A percentile compares a stretch with the other conserved stretches of the same genome.
These are phyloP conservation scores for Brachionus plicatilis DNA, from an alignment of 1,140 invertebrate genomes.

Conservation along the genomic window DNA sequence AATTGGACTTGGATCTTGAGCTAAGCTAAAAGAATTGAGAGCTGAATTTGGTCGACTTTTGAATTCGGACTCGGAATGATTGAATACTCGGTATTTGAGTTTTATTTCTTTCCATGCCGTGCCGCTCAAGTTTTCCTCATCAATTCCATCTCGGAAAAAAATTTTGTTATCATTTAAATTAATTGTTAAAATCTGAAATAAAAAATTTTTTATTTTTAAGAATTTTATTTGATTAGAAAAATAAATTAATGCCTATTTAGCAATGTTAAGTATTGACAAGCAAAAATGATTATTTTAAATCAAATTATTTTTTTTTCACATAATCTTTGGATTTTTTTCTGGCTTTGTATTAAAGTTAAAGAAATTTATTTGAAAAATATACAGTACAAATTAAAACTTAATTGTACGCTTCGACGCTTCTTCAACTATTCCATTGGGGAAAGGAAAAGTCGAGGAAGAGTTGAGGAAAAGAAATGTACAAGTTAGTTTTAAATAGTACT, in stretches of 20 bases:
- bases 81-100: not conserved
- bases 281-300: too few relatives aligned
- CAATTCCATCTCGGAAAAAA: conserved; percentile 10
- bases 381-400: too few relatives aligned
- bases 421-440: too few relatives aligned
- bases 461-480: too few relatives aligned
- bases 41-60: not conserved
- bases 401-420: too few relatives aligned
- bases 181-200: not conserved
- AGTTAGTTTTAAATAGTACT: too few relatives aligned
- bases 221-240: not conserved
- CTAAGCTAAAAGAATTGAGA: not conserved
- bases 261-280: too few relatives aligned
- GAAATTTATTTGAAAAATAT: not conserved
- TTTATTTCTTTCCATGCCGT: not conserved
- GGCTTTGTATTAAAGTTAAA: too few relatives aligned
- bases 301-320: too few relatives aligned
- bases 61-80: not conserved
- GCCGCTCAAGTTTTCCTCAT: conserved; percentile 27
- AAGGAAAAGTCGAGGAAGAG: too few relatives aligned
- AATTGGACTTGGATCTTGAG: not conserved
- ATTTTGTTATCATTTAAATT: conserved; percentile 11
- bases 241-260: not conserved
- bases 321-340: too few relatives aligned
- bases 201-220: not conserved